Base-by-base conservation (phyloP, 1,140 invertebrate genomes). In the Macrobrachium rosenbergii region DNA sequence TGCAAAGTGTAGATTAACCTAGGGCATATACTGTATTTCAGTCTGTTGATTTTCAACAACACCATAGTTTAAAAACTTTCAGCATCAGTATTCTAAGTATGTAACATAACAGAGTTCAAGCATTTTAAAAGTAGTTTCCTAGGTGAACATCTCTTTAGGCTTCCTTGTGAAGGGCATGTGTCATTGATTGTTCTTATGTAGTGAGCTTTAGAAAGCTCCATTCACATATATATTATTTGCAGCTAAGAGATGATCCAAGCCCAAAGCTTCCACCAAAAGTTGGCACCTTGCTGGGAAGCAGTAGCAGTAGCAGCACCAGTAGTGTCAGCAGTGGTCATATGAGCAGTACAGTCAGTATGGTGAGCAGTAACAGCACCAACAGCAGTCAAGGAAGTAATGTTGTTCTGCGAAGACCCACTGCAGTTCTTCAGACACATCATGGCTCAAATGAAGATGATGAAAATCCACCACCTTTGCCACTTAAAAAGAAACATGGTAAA, bases 401-500 rank as follows among this genome's bases (percentile, higher is more conserved):
- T 7, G 72, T 75, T 23, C 8, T 75, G n/a, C 72, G 72, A 23
- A 75, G 16, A 23, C 72, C 1, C 14, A 23, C 17, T 43, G 23
- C 14, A 11, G 28, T 75, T 8, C 23, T 75, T 8, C 23, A 75
- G 23, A 23, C 28, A 58, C 45, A 52, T 62, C 62, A 67, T 43
- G 37, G 69, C 16, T 23, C 69, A 21, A 2, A 28, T 19, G 62
- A 37, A 5, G 45, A 58, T 63, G 67, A 73, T 79, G 85, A 87
- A 58, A 63, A 75, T 91, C 97, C 97, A 81, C 97, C 97, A 67
- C 97, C 97, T 75, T 92, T 98, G 86, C 97, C 97, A 37, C 94
- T 96, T 0, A 98, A 98, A 92, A 97, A 97, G 92, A 96, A 96
- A 92, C 96, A 98, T 93, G 97, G 97, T 98, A 94, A 96, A 96